Evolutionary conservation across 1,140 invertebrate species (phyloP), one percentile per base, ranked within the genome.

Genomic region (Drosophila grimshawi): DNA sequence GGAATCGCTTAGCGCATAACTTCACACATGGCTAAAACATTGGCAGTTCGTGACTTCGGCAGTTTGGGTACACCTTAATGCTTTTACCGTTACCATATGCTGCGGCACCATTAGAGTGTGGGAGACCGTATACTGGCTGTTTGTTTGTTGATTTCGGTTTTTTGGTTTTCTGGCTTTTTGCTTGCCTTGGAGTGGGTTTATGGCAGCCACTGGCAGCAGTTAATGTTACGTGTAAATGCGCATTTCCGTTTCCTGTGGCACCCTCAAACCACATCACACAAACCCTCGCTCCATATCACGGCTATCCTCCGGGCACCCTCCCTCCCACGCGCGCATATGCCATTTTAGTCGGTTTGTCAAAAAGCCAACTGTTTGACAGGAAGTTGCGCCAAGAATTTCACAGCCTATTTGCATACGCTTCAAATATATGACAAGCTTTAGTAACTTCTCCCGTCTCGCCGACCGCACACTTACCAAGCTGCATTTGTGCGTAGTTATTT

Each of bases 151-250:
- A 80, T 80, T 78, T 89, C 60, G 76, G 80, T 86, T 88, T 88
- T 83, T 76, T 43, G 80, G 80, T 65, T 82, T 78, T 78, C 77
- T 66, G 72, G 48, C 68, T 80, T 80, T 83, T 83, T 88, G 83
- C 83, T 89, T 80, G 79, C 76, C 66, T 61, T 78, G 53, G 66
- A 68, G 63, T 79, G 55, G 78, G 59, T 51, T 59, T 57, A 45
- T 46, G 51, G 75, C 63, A 69, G 35, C 65, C 67, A 65, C 72
- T 80, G 78, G 81, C 77, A 71, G 83, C 83, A 76, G 80, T 88
- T 89, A 89, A 88, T 88, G 83, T 88, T 88, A 88, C 83, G 83
- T 88, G 85, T 88, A 88, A 88, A 88, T 88, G 83, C 83, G 83
- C 83, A 88, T 88, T 88, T 88, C 83, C 83, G 83, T 71, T 88